Evolutionary conservation across 2,888 invertebrate genomes (phyloP).

Genomic region (Prenolepis imparis): DNA sequence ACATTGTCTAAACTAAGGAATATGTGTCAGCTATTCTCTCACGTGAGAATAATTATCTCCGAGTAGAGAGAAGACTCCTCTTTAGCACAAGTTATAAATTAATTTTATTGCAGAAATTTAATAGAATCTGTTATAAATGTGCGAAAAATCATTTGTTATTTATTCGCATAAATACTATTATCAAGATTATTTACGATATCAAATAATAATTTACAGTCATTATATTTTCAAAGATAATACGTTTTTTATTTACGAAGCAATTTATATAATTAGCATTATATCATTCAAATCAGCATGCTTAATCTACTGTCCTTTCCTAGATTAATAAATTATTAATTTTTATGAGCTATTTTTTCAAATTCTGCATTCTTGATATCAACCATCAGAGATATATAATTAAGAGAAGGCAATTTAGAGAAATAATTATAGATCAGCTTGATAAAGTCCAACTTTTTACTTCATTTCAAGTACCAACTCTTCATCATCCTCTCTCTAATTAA

Average conservation of each 20-base stretch:
- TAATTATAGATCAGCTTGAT: neutral
- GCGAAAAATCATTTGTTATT: too few relatives aligned
- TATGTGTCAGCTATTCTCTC: neutral
- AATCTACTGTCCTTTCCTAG: neutral
- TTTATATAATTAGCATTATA: neutral
- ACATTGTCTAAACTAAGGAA: constrained; percentile 9
- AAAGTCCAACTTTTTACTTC: constrained; percentile 8
- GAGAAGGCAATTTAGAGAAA: neutral
- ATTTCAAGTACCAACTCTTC: neutral
- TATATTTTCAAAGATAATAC: neutral
- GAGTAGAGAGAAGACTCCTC: neutral
- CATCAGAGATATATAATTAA: neutral
- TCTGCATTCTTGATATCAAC: neutral
- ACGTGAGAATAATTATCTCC: constrained; percentile 3
- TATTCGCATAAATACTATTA: neutral
- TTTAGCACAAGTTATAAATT: neutral
- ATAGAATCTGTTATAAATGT: neutral
- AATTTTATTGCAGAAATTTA: neutral
- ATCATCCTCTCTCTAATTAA: constrained; percentile 5
- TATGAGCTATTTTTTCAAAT: neutral
- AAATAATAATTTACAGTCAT: neutral
- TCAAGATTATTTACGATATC: neutral
- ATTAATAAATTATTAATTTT: neutral
- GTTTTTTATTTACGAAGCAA: neutral
- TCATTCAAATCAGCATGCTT: neutral